Evolutionary conservation across 2,113 vertebrate species (phyloP), one percentile per base, ranked within the genome.

Genomic region (Dicrurus megarhynchus): DNA sequence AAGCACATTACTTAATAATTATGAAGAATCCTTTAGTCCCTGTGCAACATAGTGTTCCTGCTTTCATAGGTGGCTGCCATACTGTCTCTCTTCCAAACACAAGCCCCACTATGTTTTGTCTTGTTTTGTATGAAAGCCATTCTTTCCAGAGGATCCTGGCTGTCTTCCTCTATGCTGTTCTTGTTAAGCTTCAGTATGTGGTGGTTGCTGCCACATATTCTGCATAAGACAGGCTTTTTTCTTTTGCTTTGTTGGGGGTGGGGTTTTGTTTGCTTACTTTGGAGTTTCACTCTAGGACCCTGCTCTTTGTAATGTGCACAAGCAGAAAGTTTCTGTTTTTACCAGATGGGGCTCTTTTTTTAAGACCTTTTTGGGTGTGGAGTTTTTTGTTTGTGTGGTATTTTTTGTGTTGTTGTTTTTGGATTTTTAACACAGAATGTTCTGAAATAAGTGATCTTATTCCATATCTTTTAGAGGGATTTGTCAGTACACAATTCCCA

Each of bases 41-140:
- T 59, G 6, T 79, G 63, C n/a, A 30, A 6, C 21, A 17, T 63
- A 21, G 9, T 0, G 0, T 71, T 71, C 22, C 16, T 50, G 23
- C 17, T 46, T 68, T 26, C 39, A 20, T 30, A 39, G 12, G 8
- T 60, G 18, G 30, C 57, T 41, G 17, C 80, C 23, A 7, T 55
- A 6, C 22, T 44, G 24, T 57, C 28, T 85, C 8, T 50, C 23
- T 82, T 82, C 32, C 15, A 60, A 79, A 33, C 19, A 24, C 2
- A 37, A 39, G 35, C 11, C 10, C 32, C 2, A 4, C 17, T 55
- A 2, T 46, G 8, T 73, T 42, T 80, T 84, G 19, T 56, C 32
- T 69, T 75, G 22, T 39, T 57, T 44, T 56, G 4, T 65, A 16
- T 18, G 28, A 73, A 60, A 17, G 17, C 6, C 2, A 1, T 60